Evolutionary conservation across 2,797 vertebrate species (phyloP).

Genomic region (Pangasius macronema): DNA sequence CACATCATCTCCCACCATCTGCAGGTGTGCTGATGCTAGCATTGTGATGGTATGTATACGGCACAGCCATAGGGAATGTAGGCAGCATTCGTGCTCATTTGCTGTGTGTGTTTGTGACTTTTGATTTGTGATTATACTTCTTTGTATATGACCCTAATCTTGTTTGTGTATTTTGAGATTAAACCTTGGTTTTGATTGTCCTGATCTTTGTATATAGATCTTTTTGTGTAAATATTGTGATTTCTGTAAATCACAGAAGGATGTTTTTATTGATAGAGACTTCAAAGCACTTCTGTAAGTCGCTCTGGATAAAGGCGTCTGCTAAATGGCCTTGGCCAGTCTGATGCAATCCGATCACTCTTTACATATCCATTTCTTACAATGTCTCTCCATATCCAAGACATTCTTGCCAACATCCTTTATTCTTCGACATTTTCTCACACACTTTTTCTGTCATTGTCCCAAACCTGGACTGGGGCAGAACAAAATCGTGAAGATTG

Average conservation of each 20-base stretch:
- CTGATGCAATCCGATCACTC: neutral
- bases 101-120: neutral
- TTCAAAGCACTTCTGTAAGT: no score
- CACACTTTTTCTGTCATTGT: neutral
- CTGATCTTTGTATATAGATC: neutral
- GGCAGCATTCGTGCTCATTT: neutral
- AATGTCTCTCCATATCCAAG: neutral
- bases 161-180: neutral
- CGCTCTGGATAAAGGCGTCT: no score
- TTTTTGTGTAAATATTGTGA: neutral
- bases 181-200: neutral
- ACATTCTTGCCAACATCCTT: neutral
- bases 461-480: neutral
- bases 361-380: neutral
- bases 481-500: no score
- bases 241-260: neutral
- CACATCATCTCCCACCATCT: neutral
- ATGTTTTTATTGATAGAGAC: no score
- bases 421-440: neutral
- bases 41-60: neutral
- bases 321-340: no score
- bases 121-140: neutral
- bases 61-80: neutral
- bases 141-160: neutral
- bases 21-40: neutral